Evolutionary conservation across 2,113 vertebrate species (phyloP).

Genomic region (Vidua macroura): DNA sequence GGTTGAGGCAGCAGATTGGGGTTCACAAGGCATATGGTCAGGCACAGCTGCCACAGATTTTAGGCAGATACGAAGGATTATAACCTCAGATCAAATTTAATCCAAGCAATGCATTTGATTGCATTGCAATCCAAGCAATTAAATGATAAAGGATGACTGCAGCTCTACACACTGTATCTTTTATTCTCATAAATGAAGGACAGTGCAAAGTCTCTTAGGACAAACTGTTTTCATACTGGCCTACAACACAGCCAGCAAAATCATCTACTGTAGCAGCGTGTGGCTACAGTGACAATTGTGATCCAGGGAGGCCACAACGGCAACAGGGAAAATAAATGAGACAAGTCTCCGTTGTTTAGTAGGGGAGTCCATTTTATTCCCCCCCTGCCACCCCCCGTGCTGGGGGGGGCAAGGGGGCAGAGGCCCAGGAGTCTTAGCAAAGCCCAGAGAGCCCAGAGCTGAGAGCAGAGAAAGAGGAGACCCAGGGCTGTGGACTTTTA

Average conservation of each 20-base stretch:
- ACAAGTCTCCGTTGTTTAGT: no score
- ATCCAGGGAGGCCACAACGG: no score
- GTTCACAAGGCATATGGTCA: neutral
- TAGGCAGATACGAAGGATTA: neutral
- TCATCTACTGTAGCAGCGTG: neutral
- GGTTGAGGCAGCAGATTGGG: neutral
- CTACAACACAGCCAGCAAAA: neutral
- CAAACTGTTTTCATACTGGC: neutral
- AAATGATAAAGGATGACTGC: neutral
- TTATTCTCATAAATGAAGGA: neutral
- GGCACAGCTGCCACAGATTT: neutral
- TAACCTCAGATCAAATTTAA: neutral
- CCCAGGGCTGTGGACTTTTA: no score
- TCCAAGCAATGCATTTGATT: neutral
- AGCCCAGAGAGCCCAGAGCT: no score
- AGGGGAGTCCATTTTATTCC: no score
- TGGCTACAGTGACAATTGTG: no score
- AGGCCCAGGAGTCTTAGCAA: no score
- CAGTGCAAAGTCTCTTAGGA: neutral
- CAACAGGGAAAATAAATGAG: no score
- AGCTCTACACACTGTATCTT: neutral
- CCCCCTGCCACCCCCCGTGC: no score
- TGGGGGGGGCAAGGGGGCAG: no score
- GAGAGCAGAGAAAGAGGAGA: no score
- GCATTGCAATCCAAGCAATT: neutral